Percentiles rank a stretch among this genome's conserved stretches.
Conservation (phyloP, 1,140 invertebrate species). For the Delia radicum region DNA sequence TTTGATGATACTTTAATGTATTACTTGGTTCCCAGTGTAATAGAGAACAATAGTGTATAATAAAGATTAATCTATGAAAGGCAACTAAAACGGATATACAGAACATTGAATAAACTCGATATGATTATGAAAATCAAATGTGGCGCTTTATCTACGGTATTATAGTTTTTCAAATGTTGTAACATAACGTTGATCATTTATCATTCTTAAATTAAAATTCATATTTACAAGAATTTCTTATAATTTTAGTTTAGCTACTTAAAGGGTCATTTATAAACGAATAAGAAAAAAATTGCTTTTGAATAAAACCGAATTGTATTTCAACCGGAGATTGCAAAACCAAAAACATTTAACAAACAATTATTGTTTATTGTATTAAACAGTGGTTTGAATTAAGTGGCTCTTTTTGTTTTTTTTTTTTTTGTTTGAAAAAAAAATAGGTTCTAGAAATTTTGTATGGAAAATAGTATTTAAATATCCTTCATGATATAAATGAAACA, state of each 20-base stretch:
- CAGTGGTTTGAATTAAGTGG: too few species aligned
- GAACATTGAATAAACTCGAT: not conserved
- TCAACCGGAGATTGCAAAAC: constrained; percentile 49
- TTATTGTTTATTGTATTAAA: too few species aligned
- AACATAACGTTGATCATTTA: not conserved
- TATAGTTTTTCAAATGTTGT: not conserved
- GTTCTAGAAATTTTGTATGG: too few species aligned
- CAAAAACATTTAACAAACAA: constrained; percentile 8
- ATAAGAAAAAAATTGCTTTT: not conserved
- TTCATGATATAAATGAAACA: too few species aligned
- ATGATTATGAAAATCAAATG: not conserved
- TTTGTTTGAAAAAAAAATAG: too few species aligned
- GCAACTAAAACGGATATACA: not conserved
- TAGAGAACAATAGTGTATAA: not conserved
- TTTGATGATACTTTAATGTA: not conserved
- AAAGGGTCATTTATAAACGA: not conserved
- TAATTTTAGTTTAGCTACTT: not conserved
- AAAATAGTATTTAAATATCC: too few species aligned
- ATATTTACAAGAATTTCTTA: not conserved
- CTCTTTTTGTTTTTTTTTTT: too few species aligned
- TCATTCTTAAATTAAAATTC: not conserved
- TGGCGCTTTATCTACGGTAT: not conserved
- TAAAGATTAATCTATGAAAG: not conserved
- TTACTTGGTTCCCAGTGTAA: too few species aligned
- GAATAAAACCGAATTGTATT: not conserved